Evolutionary conservation across 2,888 invertebrate species (phyloP).

Genomic region (Ferrisia virgata): DNA sequence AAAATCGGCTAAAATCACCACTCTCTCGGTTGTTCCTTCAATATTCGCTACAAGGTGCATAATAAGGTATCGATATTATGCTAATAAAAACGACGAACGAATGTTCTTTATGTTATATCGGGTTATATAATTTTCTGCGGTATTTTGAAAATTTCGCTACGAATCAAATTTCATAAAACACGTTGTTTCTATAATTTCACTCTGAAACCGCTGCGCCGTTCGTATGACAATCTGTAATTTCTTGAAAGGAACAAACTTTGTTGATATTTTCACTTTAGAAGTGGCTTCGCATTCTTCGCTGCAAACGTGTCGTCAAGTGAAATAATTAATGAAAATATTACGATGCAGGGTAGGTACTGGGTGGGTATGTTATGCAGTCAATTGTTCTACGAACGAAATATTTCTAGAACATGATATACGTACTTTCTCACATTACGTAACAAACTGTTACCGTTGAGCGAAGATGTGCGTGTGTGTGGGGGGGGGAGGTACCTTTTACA

Average conservation of each 20-base stretch:
- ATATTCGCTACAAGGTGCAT: background rate
- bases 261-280: constrained; percentile 7
- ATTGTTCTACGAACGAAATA: too few species aligned
- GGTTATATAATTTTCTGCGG: background rate
- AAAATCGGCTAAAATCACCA: background rate
- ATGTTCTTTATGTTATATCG: background rate
- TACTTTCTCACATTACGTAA: too few species aligned
- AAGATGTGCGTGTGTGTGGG: too few species aligned
- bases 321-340: too few species aligned
- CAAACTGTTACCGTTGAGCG: too few species aligned
- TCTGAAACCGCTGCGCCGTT: background rate
- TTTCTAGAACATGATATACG: too few species aligned
- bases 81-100: background rate
- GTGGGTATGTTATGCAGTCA: too few species aligned
- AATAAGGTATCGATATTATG: background rate
- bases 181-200: background rate
- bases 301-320: background rate
- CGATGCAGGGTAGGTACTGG: too few species aligned
- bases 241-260: background rate
- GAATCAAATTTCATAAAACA: background rate
- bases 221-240: background rate
- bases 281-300: background rate
- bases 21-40: background rate
- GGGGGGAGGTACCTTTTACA: too few species aligned
- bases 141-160: background rate